Evolutionary conservation across 2,888 invertebrate genomes (phyloP), one percentile per base, ranked within the genome.

Genomic region (Spatulosminthurus flaviceps): DNA sequence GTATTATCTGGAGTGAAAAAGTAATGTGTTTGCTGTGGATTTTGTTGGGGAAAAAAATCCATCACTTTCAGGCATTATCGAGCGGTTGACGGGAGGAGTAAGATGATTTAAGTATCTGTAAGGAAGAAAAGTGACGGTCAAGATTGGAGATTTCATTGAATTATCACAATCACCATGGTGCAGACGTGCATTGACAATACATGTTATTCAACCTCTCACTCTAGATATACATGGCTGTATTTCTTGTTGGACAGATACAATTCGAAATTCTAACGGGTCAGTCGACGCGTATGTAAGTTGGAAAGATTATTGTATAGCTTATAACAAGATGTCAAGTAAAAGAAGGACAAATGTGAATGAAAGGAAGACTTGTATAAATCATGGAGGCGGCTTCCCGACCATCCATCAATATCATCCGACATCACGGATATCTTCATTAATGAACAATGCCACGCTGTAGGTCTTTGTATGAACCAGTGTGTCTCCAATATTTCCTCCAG

Each of bases 291-390:
- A 51, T 11, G 51, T 2, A 51, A 51, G n/a, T n/a, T n/a, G 51
- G 51, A 13, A 19, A n/a, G 51, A 51, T 51, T 13, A 51, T 51
- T 51, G 51, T 13, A 16, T 51, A 19, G 51, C 2, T 19, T 51
- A 51, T 51, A 51, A 51, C 19, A 51, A 51, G 1, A 51, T 51
- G 51, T 51, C 51, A 51, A 51, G 51, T 51, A 51, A 26, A 26
- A 67, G 29, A 9, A 67, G 67, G 67, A 67, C 67, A 24, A 67
- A 67, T 19, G 28, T 7, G 67, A 67, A 13, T 67, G 43, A 29
- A 70, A 43, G 71, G 43, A 42, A 70, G 71, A 72, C 42, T 72
- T 22, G 24, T 41, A 72, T 72, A 72, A 72, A 72, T 72, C 71
- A 72, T 67, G 41, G 71, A 72, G 24, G 71, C 43, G 71, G 42